Evolutionary conservation across 2,888 invertebrate genomes (phyloP), one percentile per base, ranked within the genome.

Genomic region (Xanthia togata): DNA sequence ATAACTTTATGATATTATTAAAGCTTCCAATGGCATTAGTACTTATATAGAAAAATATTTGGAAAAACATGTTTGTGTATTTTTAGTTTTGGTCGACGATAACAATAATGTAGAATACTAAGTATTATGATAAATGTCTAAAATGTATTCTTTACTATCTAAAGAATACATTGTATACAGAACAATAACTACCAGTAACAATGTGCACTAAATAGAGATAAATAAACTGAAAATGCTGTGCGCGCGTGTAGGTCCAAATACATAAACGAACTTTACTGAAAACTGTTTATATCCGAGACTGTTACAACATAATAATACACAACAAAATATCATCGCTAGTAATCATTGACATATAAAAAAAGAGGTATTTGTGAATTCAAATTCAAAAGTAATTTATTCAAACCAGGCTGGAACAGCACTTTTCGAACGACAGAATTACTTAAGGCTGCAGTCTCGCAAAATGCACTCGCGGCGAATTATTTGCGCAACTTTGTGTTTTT

Each of bases 21-120:
- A 83, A 83, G 83, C 85, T 83, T 84, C 64, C 57, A 85, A 83
- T 83, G 83, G 83, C 83, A 71, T 79, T 81, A 71, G 64, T 62
- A 73, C 81, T 80, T 76, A 84, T 38, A 71, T 73, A 69, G 44
- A 76, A 70, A 74, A 26, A 81, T 83, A 76, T 81, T 81, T 81
- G 70, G 81, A 71, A 63, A 71, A 59, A 72, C 35, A 50, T 47
- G 35, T 77, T 59, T 20, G 9, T 50, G 50, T 50, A 50, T 50
- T 50, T 50, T 50, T 35, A 74, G 44, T 59, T 78, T 78, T 70
- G 63, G 73, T 69, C 44, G 53, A 70, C 2, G 20, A 23, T 31
- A 20, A 50, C 0, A 71, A 14, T 59, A n/a, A 8, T 23, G 17
- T 31, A 57, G 17, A 60, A 62, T 35, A n/a, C 53, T 26, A 70